Conservation (phyloP, 35 echinoderm and acorn worm species). For the Chiridota heheva region DNA sequence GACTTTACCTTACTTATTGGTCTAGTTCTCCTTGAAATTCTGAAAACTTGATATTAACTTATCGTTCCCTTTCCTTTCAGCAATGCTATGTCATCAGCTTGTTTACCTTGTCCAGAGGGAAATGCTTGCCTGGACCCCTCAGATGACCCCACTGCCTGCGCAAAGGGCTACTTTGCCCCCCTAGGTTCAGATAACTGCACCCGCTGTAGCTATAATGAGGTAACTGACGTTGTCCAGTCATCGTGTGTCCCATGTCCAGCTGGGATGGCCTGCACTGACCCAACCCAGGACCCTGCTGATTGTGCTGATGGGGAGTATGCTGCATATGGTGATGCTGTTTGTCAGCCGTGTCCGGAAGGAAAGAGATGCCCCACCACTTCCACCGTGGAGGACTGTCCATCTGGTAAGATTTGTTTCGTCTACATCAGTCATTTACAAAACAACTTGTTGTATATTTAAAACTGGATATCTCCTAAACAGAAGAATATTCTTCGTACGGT, state of each 20-base stretch:
- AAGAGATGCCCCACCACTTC: conserved; percentile 74
- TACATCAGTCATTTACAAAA: too few relatives aligned
- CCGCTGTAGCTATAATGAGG: conserved; percentile 72
- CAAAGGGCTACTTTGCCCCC: conserved; percentile 72
- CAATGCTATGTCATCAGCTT: conserved; percentile 36
- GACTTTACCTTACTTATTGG: neutral
- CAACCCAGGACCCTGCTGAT: conserved; percentile 64
- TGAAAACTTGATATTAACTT: neutral
- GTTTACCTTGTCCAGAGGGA: conserved; percentile 77
- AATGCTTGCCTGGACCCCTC: conserved; percentile 75
- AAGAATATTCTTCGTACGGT: too few relatives aligned
- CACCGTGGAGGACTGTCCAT: conserved; percentile 70
- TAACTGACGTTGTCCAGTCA: conserved; percentile 56
- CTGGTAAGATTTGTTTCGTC: conserved; percentile 54
- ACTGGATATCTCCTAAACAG: too few relatives aligned
- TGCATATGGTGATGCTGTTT: conserved; percentile 63
- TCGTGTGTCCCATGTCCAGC: conserved; percentile 86
- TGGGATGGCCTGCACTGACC: conserved; percentile 72
- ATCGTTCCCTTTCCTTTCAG: conserved; percentile 41
- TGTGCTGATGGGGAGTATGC: conserved; percentile 83
- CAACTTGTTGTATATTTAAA: too few relatives aligned
- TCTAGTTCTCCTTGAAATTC: neutral
- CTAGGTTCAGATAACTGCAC: conserved; percentile 87
- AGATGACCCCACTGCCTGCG: conserved; percentile 50
- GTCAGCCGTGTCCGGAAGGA: conserved; percentile 62